Conservation (phyloP, 2,113 vertebrate species). For the Lampris incognitus region DNA sequence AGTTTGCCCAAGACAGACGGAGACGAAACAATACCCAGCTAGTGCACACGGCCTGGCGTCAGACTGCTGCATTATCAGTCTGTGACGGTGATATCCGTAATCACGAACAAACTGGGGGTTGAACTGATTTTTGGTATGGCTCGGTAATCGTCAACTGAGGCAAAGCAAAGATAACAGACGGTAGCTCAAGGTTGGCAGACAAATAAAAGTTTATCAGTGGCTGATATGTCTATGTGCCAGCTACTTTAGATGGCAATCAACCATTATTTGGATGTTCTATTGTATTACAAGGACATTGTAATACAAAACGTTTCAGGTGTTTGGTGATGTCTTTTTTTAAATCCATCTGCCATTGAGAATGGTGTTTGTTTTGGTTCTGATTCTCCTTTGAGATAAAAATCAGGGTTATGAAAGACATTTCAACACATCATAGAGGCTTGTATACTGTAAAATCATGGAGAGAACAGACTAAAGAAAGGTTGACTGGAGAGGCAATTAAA, state of each 20-base stretch:
- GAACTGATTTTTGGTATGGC: no score
- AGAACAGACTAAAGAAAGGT: not conserved
- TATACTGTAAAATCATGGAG: no score
- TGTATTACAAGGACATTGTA: not conserved
- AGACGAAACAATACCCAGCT: slow-evolving; percentile 19
- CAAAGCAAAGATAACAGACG: no score
- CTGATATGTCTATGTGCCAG: not conserved
- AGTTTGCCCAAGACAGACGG: not conserved
- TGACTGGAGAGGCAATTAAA: slow-evolving; percentile 16
- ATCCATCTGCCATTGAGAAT: no score
- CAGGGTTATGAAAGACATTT: not conserved
- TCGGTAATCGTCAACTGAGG: no score
- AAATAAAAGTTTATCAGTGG: not conserved
- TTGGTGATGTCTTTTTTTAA: not conserved
- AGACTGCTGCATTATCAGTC: not conserved
- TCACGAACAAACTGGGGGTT: no score
- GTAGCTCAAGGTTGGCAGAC: not conserved
- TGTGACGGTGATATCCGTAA: not conserved
- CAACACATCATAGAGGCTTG: no score
- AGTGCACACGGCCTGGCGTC: not conserved
- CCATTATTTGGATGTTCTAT: not conserved
- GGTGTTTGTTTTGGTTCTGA: not conserved
- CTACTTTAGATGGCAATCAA: not conserved
- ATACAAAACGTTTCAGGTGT: not conserved
- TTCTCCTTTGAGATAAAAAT: slow-evolving; percentile 4